These are phyloP conservation scores for Dipodomys merriami DNA, from an alignment of 2,113 vertebrate species.

Conservation along the genomic window DNA sequence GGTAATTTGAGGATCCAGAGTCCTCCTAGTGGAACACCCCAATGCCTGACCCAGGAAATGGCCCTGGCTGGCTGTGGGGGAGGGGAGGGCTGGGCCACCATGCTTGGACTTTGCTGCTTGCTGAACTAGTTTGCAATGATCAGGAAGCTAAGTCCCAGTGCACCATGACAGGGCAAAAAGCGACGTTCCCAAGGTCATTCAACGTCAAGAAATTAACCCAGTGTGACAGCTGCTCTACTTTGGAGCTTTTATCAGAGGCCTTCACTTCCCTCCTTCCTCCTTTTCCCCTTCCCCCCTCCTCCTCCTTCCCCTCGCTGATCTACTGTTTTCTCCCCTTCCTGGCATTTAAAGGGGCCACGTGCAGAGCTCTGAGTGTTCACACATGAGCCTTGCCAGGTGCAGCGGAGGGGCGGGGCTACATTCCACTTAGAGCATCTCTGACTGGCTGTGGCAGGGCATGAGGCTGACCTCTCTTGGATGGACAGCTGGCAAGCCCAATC, in stretches of 20 bases:
- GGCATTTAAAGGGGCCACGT: background rate
- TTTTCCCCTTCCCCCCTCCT: background rate
- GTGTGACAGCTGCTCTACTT: slow-evolving; percentile 72
- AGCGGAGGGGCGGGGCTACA: background rate
- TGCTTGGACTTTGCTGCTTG: slow-evolving; percentile 11
- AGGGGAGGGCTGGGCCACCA: background rate
- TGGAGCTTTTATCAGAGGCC: slow-evolving; percentile 54
- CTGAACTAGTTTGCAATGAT: slow-evolving; percentile 21
- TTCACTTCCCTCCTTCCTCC: background rate
- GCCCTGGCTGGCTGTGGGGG: background rate
- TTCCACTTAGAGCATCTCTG: background rate
- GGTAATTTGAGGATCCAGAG: background rate
- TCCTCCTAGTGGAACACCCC: background rate
- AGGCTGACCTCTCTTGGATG: background rate
- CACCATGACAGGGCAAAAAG: slow-evolving; percentile 58
- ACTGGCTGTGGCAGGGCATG: background rate
- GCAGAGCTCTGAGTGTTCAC: background rate
- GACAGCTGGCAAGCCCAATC: background rate
- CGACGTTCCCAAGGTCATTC: slow-evolving; percentile 63
- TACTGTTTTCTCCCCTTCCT: no score
- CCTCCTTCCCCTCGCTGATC: background rate
- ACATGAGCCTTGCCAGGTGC: background rate
- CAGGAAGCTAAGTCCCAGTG: slow-evolving; percentile 1
- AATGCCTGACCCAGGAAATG: no score
- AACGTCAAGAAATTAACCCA: slow-evolving; percentile 50